Evolutionary conservation across 2,113 vertebrate species (phyloP), one percentile per base, ranked within the genome.

Genomic region (Gopherus evgoodei): DNA sequence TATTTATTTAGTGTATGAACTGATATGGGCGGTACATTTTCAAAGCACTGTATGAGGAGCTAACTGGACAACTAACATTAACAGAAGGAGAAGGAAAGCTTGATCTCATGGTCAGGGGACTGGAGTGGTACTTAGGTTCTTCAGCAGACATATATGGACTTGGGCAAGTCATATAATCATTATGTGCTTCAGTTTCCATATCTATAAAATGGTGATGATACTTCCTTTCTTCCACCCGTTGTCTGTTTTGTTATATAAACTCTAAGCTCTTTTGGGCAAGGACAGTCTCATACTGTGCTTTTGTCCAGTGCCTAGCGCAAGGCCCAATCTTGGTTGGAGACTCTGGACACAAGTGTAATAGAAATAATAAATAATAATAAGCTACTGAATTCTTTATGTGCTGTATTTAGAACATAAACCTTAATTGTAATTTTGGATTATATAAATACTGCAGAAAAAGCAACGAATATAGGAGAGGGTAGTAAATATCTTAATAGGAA

Each of bases 361-460:
- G 29, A 35, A 35, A 65, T 31, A 35, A 35, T n/a, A 7, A n/a
- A 29, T 59, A 59, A 59, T 69, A n/a, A 69, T 62, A 25, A 49
- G 6, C 83, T 72, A 65, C 29, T 90, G 17, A 69, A 42, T 17
- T 88, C 8, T 6, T 31, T 24, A 9, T 0, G 0, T 0, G 0
- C 44, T 62, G 14, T 1, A 13, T 56, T 6, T 75, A 62, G 88
- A 89, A 69, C 44, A 1, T 21, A 57, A 84, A 89, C n/a, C 19
- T 86, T 91, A 1, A 4, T 50, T 84, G 84, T 86, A 7, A 89
- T 89, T 92, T 88, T 47, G 57, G 47, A 59, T 89, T 49, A 50
- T 16, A 6, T 75, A 52, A 29, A 56, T 88, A 21, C 6, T 62
- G 27, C 24, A 80, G 13, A 35, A 59, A 86, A 76, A 25, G 47